These are phyloP conservation scores for Brachionus manjavacas DNA, from an alignment of 1,140 invertebrate species.

Conservation along the genomic window DNA sequence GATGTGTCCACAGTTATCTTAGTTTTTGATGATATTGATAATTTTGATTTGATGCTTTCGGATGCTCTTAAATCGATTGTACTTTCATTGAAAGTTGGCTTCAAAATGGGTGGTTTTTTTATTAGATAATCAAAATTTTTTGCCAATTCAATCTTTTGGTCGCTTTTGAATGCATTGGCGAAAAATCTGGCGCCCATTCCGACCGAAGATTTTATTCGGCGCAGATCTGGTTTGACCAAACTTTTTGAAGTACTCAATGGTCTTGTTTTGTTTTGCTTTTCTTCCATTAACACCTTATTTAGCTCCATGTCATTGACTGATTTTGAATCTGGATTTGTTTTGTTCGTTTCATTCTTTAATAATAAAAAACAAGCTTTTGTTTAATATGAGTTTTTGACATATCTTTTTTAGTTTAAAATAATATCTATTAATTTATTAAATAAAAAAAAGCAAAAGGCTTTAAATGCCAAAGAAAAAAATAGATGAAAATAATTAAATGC, in stretches of 20 bases:
- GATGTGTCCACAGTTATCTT: conserved; percentile 53
- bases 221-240: neutral
- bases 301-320: neutral
- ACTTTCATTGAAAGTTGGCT: neutral
- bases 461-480: no score
- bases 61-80: neutral
- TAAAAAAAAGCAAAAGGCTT: no score
- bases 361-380: neutral
- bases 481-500: no score
- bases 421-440: no score
- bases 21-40: neutral
- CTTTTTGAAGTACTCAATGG: neutral
- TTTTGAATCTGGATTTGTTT: neutral
- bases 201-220: neutral
- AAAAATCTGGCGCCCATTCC: neutral
- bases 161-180: neutral
- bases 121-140: neutral
- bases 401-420: no score
- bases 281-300: neutral
- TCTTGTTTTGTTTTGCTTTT: neutral
- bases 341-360: neutral
- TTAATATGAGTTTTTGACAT: no score
- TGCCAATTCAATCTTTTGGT: neutral
- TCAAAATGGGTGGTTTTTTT: neutral
- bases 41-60: neutral